Conservation (phyloP, 2,113 vertebrate species). For the Daphoenositta chrysoptera region DNA sequence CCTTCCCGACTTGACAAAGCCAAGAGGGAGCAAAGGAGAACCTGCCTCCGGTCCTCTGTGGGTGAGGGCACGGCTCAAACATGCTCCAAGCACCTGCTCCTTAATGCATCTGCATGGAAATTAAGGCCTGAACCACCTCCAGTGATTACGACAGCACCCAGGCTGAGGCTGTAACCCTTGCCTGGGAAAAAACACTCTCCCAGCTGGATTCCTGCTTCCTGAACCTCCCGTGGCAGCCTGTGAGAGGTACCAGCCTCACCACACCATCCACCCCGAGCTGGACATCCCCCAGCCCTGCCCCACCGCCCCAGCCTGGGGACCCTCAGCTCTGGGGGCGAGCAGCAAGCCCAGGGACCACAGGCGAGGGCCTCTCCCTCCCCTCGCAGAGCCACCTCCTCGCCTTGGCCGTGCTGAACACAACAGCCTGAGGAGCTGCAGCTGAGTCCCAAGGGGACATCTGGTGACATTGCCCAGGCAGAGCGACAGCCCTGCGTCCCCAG, state of each 20-base stretch:
- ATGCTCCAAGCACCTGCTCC: neutral
- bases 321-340: neutral
- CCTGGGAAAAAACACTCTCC: neutral
- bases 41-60: neutral
- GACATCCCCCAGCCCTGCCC: neutral
- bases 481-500: neutral
- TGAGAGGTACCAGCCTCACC: neutral
- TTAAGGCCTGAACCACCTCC: constrained; percentile 42
- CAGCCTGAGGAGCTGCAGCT: neutral
- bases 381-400: neutral
- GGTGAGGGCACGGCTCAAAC: neutral
- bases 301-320: neutral
- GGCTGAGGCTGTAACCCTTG: constrained; percentile 4
- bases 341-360: fast-evolving
- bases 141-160: constrained; percentile 24
- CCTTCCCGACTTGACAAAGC: fast-evolving
- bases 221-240: neutral
- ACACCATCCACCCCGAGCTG: neutral
- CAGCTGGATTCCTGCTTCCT: neutral
- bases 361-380: neutral
- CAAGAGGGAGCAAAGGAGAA: neutral
- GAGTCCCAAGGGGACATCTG: neutral
- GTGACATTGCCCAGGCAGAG: neutral
- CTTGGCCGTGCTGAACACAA: neutral
- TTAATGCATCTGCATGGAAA: constrained; percentile 33